Evolutionary conservation across 1,140 invertebrate species (phyloP), one percentile per base, ranked within the genome.

Genomic region (Drosophila ananassae): DNA sequence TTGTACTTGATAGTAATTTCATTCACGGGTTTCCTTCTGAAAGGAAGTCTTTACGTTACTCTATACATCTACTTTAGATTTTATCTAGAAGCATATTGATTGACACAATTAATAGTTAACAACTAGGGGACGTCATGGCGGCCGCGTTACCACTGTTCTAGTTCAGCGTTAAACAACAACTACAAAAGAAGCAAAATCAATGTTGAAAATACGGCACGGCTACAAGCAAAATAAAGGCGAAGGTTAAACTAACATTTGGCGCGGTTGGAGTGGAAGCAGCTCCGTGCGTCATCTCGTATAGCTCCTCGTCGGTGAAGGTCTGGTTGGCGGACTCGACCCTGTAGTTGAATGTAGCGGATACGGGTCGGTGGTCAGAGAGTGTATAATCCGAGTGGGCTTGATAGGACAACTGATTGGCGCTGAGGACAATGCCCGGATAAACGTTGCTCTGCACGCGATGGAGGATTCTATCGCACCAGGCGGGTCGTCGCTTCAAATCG

Each of bases 311-410:
- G 2, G 94, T 93, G 6, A 48, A 79, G 94, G 94, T 93, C 7
- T 47, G 74, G 22, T 75, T 77, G 2, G 56, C 17, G 1, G 81
- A 39, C 46, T 91, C 83, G 22, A 91, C 83, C 61, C 75, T 81
- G 52, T 79, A 91, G 39, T 59, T 76, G 48, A 99, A 99, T 48
- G 97, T 91, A n/a, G 97, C 95, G 79, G 96, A 97, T 9, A 99
- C 98, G 56, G 99, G 98, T 93, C 99, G 99, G 90, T 99, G 99
- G 93, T 99, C 99, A 92, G 98, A 99, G 47, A 99, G 96, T 81
- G 95, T 96, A 30, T 99, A 93, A 52, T 94, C 93, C 59, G 96
- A 95, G 93, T 99, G 97, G 91, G 97, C 98, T 90, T 95, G 93
- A 92, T 99, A 99, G 10, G 93, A 93, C 17, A 96, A 67, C 89